Conservation (phyloP, 1,140 invertebrate genomes). For the Penaeus chinensis region DNA sequence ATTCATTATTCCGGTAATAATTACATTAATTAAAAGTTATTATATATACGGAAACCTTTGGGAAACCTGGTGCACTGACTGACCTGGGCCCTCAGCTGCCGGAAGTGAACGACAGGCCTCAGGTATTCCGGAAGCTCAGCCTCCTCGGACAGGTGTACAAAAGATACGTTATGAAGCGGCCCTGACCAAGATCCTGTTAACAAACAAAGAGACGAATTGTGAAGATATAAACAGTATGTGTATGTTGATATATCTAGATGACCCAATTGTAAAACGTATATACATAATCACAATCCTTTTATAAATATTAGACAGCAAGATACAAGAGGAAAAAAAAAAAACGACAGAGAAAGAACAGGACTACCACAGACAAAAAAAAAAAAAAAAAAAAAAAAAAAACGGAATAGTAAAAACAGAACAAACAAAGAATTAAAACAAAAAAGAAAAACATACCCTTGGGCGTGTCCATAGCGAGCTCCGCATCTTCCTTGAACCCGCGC, state of each 20-base stretch:
- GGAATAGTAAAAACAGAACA: background rate
- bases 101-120: constrained; percentile 48
- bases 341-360: too few species aligned
- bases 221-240: background rate
- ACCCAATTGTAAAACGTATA: too few species aligned
- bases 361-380: too few species aligned
- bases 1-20: too few species aligned
- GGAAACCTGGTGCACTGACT: background rate
- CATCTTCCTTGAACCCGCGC: constrained; percentile 72
- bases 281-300: too few species aligned
- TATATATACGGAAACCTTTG: too few species aligned
- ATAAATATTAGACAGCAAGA: too few species aligned
- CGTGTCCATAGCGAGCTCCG: constrained; percentile 65
- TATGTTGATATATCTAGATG: background rate
- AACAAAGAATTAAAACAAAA: background rate
- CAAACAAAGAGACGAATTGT: background rate
- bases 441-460: background rate
- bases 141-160: constrained; percentile 35
- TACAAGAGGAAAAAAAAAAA: too few species aligned
- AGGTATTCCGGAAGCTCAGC: constrained; percentile 45
- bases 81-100: constrained; percentile 40
- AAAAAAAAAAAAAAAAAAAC: background rate
- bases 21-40: too few species aligned
- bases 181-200: constrained; percentile 26
- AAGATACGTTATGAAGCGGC: constrained; percentile 25